Conservation (phyloP, 2,113 vertebrate species). For the Galbula dea region DNA sequence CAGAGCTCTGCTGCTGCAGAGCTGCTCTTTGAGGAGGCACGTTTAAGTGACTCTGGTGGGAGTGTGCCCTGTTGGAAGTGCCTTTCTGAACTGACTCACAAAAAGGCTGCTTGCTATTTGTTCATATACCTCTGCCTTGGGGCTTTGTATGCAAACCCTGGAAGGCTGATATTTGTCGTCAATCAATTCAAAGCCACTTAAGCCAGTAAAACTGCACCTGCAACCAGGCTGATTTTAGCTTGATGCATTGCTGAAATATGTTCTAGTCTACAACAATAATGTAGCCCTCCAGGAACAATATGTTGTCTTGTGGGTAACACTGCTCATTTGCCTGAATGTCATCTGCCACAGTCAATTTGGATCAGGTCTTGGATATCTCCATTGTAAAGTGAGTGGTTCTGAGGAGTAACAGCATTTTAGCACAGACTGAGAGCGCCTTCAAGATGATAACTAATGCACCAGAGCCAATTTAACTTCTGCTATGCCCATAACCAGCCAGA, state of each 20-base stretch:
- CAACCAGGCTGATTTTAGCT: not conserved
- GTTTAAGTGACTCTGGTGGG: not conserved
- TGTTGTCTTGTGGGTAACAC: not conserved
- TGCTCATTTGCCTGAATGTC: conserved; percentile 27
- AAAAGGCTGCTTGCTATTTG: not conserved
- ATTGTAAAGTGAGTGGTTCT: not conserved
- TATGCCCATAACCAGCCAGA: not conserved
- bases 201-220: not conserved
- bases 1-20: not conserved
- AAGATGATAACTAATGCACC: not conserved
- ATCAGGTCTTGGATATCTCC: not conserved
- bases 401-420: not conserved
- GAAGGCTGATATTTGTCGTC: not conserved
- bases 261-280: not conserved
- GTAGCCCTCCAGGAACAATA: conserved; percentile 10
- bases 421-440: not conserved
- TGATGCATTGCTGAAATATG: conserved; percentile 21
- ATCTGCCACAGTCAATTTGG: conserved; percentile 43
- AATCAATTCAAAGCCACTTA: conserved; percentile 18
- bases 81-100: not conserved
- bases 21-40: not conserved
- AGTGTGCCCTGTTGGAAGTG: not conserved
- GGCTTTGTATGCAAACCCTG: not conserved
- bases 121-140: not conserved
- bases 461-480: not conserved